Evolutionary conservation across 2,888 invertebrate genomes (phyloP), one percentile per base, ranked within the genome.

Genomic region (Danaus chrysippus): DNA sequence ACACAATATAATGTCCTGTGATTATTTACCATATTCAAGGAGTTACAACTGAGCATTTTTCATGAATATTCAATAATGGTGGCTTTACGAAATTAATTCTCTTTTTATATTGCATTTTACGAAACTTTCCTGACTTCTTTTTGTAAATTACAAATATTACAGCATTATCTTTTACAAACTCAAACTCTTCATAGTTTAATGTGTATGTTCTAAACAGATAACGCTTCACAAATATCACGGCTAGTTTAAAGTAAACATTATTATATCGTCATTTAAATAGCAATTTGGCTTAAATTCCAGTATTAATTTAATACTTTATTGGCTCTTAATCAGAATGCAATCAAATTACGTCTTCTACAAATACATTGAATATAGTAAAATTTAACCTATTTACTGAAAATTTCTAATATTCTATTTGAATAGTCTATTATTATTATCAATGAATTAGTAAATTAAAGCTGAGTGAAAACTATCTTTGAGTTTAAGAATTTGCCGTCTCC

Each of bases 271-370:
- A 62, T 62, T 62, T 62, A 64, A 62, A 62, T 56, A 64, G 58
- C 62, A 62, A 62, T 66, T 66, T 66, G 56, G 60, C 60, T 60
- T 60, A 62, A 66, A 62, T 60, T 64, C 58, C 54, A 60, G 58
- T 64, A 56, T 66, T 64, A 60, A 66, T 64, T 64, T 64, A 54
- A 41, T 46, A 57, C 64, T 62, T 62, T 64, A 66, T 66, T 64
- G 59, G 64, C 44, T 66, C 64, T 63, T 57, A 64, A 66, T 64
- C 60, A 62, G 58, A 62, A 58, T 66, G 58, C 60, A 66, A 58
- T 58, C 64, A 61, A 58, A 59, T 59, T 57, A 52, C 52, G 43
- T 46, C 55, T 23, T 58, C 52, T 43, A 41, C 3, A 42, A 42
- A 43, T 41, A 42, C 3, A 3, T 56, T 56, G 42, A 56, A 56